Evolutionary conservation across 1,140 invertebrate genomes (phyloP), one percentile per base, ranked within the genome.

Genomic region (Drosophila navojoa): DNA sequence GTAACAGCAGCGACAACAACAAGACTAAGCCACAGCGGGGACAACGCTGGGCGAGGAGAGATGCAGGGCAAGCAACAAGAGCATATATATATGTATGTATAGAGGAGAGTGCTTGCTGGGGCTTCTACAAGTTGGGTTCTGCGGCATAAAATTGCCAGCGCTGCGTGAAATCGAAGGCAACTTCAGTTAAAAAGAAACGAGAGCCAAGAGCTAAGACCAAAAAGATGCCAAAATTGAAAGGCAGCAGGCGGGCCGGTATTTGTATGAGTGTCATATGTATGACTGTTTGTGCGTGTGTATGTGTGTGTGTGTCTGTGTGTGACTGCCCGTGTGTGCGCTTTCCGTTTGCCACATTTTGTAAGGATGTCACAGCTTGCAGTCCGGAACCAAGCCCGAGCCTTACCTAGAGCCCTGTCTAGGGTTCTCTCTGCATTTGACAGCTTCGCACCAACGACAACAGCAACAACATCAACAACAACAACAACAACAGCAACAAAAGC

Each of bases 111-210:
- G 6, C 32, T 5, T 35, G 32, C 32, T 9, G 9, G 35, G 35
- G 35, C 35, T 38, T 3, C 27, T 63, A 38, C 55, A 67, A 58
- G 70, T 54, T 64, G 49, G 61, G 25, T 62, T 80, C 49, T 25
- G 11, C 38, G 79, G 79, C 73, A 78, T 71, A 87, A 87, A 87
- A 87, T 87, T 87, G 82, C 72, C 79, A 89, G 79, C 82, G 71
- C 82, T 89, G 82, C 82, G 82, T 87, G 82, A 89, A 89, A 82
- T 89, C 82, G 82, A 87, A 89, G 82, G 79, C 73, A 84, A 58
- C 67, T 68, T 57, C 44, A 67, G 76, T 77, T 87, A 76, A 79
- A 81, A 86, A 71, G 76, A 84, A 87, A 87, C 75, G 79, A 82
- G 82, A 86, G 74, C 68, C 81, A 81, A 87, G 71, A 87, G 82